Evolutionary conservation across 2,888 invertebrate species (phyloP).

Genomic region (Athrips mouffetella): DNA sequence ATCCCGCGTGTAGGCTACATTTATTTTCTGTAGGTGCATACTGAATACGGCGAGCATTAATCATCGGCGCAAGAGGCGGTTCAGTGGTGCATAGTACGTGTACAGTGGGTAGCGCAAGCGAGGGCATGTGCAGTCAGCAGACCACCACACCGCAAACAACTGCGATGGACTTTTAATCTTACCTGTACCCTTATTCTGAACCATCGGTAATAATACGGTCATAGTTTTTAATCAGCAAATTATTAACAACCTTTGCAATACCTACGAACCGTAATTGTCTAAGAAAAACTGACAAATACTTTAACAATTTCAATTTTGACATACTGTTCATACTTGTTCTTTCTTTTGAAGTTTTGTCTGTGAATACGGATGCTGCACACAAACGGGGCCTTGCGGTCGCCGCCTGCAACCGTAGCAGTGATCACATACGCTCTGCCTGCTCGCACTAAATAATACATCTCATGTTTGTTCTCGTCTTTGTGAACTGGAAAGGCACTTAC

Average conservation of each 20-base stretch:
- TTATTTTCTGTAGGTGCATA: conserved; percentile 55
- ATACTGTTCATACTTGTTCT: background rate
- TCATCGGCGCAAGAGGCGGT: conserved; percentile 51
- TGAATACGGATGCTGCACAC: background rate
- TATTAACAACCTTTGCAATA: too few relatives aligned
- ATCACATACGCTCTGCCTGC: conserved; percentile 10
- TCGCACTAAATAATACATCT: conserved; percentile 8
- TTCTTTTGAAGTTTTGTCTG: background rate
- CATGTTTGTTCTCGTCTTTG: background rate
- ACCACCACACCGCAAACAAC: conserved; percentile 55
- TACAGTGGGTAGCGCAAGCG: conserved; percentile 20
- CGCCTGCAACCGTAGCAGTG: background rate
- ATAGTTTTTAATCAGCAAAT: too few relatives aligned
- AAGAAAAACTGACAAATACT: background rate
- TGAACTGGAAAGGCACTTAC: background rate
- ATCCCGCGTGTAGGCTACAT: conserved; percentile 40
- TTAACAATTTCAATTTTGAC: background rate
- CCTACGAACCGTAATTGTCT: background rate
- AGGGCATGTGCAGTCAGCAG: conserved; percentile 54
- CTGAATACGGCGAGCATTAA: conserved; percentile 58
- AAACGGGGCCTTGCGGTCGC: conserved; percentile 7
- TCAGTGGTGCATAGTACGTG: background rate
- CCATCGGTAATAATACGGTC: conserved; percentile 13
- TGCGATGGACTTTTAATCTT: conserved; percentile 68
- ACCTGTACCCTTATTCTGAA: conserved; percentile 38